Evolutionary conservation across 1,140 invertebrate species (phyloP).

Genomic region (Chymomyza costata): DNA sequence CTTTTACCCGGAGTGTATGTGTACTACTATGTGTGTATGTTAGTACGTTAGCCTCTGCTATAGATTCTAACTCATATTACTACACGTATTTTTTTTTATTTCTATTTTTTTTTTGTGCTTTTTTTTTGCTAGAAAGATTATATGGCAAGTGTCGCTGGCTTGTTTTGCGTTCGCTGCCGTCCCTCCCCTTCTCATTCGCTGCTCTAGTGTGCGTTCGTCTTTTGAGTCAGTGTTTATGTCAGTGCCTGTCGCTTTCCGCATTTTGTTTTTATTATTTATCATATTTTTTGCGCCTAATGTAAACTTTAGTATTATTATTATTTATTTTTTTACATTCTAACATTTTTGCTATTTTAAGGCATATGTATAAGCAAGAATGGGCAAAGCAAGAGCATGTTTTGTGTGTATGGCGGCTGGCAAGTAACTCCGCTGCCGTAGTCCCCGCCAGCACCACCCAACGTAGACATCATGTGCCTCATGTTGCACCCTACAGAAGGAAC

Average conservation of each 20-base stretch:
- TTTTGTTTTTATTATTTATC: constrained; percentile 47
- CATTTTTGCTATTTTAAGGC: too few species aligned
- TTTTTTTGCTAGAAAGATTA: constrained; percentile 30
- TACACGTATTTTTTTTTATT: constrained; percentile 21
- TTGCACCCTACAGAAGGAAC: background rate
- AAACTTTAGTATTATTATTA: constrained; percentile 49
- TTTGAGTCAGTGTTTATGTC: constrained; percentile 29
- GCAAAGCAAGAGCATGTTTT: too few species aligned
- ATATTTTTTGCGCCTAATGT: constrained; percentile 50
- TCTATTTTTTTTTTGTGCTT: constrained; percentile 28
- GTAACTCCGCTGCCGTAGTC: too few species aligned
- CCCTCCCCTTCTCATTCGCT: background rate
- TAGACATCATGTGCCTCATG: too few species aligned
- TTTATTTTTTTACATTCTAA: too few species aligned
- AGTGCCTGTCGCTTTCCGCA: constrained; percentile 33
- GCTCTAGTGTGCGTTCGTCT: constrained; percentile 11
- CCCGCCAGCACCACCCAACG: too few species aligned
- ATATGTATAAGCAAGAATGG: too few species aligned
- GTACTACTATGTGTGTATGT: constrained; percentile 44
- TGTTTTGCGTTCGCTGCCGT: background rate
- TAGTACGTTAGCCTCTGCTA: constrained; percentile 54
- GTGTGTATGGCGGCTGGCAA: too few species aligned
- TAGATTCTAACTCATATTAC: constrained; percentile 55
- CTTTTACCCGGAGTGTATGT: constrained; percentile 16
- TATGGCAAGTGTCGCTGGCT: constrained; percentile 15